Base-by-base conservation (phyloP, 2,888 invertebrate species). In the Phaedon cochleariae region DNA sequence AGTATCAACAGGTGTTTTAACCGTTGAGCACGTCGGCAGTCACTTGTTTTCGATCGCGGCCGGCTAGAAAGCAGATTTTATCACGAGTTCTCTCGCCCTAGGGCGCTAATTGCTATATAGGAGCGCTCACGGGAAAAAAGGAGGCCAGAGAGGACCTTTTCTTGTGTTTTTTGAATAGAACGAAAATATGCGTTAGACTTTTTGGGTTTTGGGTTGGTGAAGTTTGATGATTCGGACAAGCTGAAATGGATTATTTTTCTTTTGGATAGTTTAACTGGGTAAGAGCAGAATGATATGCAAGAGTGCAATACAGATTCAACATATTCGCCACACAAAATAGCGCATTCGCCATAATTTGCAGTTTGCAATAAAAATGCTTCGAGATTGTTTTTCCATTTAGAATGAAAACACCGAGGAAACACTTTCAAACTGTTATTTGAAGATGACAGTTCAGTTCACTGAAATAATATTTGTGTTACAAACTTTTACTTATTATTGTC, bases 1-100 rank as follows among this genome's bases (percentile, higher is more conserved):
- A 70, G 70, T 70, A 57, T 64, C 57, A 64, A 70, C 70, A 70
- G 70, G 70, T 70, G 70, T 70, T 70, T 67, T 49, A 64, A 61
- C 61, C 67, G 62, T 54, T 66, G 58, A 59, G 60, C 64, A 66
- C 59, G 29, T 46, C 57, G 5, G 22, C 45, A 45, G 15, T 41
- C 57, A 57, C 45, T 57, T 46, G 57, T 57, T 57, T 45, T 29
- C 45, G 57, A 26, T 29, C 37, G 41, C 21, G 12, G n/a, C 55
- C 41, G 55, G 55, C 55, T 41, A 41, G 57, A 57, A 31, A 41
- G 41, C 15, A n/a, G 41, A 41, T n/a, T n/a, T n/a, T n/a, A 41
- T 41, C 41, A 10, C 31, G 31, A 34, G 31, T 9, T 41, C 15
- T n/a, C 12, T 41, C 3, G 4, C 41, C 41, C 41, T 41, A 41